Evolutionary conservation across 1,140 invertebrate species (phyloP), one percentile per base, ranked within the genome.

Genomic region (Steinernema khuongi): DNA sequence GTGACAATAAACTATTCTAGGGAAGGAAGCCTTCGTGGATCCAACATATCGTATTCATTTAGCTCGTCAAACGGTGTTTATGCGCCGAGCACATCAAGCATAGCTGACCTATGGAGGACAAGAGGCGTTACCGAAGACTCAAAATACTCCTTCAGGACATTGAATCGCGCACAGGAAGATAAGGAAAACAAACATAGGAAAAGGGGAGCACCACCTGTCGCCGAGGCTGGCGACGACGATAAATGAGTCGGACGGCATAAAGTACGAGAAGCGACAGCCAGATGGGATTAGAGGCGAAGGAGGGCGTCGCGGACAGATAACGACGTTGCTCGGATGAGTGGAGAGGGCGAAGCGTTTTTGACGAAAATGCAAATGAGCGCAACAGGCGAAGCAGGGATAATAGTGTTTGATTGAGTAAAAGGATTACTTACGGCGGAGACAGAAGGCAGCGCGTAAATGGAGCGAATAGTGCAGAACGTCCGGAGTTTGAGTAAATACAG

Each of bases 391-490:
- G 36, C 7, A 41, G n/a, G 36, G 50, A 60, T 60, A 26, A 60
- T 60, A 60, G 50, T 60, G 26, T 60, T 60, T 60, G 50, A 60
- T 60, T 60, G 50, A 60, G 50, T 60, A 60, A 60, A 60, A 60
- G 50, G 7, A 22, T 11, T 60, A 60, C 50, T n/a, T n/a, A n/a
- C n/a, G n/a, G 50, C 50, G 50, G 26, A 60, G 50, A 22, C 50
- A 2, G 22, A 26, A 60, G 19, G n/a, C n/a, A n/a, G n/a, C n/a
- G n/a, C n/a, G n/a, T n/a, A n/a, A n/a, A n/a, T n/a, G n/a, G n/a
- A n/a, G n/a, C n/a, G n/a, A n/a, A n/a, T n/a, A n/a, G n/a, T n/a
- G n/a, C n/a, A n/a, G n/a, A n/a, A n/a, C n/a, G n/a, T n/a, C n/a
- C n/a, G n/a, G n/a, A n/a, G n/a, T n/a, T n/a, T n/a, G n/a, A n/a